Percentiles rank a stretch among this genome's conserved stretches.
phyloP scores from a whole-genome alignment of 2,113 vertebrate genomes.

The Peromyscus maniculatus region DNA sequence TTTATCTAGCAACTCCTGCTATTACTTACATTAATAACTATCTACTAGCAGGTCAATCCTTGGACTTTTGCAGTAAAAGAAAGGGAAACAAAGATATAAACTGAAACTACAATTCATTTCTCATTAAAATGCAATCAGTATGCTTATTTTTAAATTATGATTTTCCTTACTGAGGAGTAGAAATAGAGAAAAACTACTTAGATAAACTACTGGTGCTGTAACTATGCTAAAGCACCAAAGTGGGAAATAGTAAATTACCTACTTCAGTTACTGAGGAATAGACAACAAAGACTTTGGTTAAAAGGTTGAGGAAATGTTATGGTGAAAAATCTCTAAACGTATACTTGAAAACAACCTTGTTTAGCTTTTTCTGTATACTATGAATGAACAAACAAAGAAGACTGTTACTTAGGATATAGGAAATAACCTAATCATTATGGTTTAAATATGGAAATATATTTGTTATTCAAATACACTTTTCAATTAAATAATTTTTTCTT shows the following conservation, averaged over 20 bases:
- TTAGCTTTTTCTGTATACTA: neutral
- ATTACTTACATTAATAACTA: neutral
- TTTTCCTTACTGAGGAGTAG: slow-evolving; percentile 12
- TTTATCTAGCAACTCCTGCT: neutral
- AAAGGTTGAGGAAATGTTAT: slow-evolving; percentile 2
- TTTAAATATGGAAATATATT: neutral
- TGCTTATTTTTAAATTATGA: neutral
- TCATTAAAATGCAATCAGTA: neutral
- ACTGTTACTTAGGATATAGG: neutral
- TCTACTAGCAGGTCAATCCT: neutral
- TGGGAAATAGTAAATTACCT: neutral
- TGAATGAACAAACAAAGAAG: neutral
- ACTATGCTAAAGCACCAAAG: neutral
- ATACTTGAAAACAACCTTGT: neutral
- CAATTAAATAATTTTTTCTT: neutral
- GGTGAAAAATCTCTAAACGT: neutral
- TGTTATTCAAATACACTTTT: slow-evolving; percentile 21
- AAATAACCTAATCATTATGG: neutral
- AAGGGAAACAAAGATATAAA: neutral
- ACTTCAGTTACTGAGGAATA: neutral
- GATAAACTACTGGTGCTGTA: neutral
- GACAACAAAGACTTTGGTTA: neutral
- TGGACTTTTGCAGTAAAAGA: neutral
- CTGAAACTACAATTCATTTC: neutral
- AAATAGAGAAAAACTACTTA: neutral